A percentile compares a stretch with the other conserved stretches of the same genome.
These are phyloP conservation scores for Neocrepidodera transversa DNA, from an alignment of 2,888 invertebrate genomes.

Conservation along the genomic window DNA sequence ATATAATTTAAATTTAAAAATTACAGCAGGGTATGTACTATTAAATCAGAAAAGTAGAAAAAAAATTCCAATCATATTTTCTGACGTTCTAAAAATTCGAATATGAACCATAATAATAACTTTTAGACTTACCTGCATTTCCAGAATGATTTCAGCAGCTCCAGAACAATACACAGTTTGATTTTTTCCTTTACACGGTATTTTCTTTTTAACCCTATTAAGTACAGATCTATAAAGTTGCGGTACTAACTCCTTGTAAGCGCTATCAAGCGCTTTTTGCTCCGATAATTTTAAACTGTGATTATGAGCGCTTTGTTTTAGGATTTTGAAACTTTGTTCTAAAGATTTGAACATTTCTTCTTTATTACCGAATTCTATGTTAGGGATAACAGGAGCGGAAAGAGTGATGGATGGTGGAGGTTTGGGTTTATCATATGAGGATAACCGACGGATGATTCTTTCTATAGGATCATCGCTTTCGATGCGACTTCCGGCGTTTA, in stretches of 20 bases:
- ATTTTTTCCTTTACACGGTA: slow-evolving; percentile 63
- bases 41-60: no score
- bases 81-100: no score
- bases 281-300: slow-evolving; percentile 70
- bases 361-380: slow-evolving; percentile 49
- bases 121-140: slow-evolving; percentile 67
- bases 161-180: slow-evolving; percentile 68
- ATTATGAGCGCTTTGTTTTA: slow-evolving; percentile 62
- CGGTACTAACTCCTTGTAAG: slow-evolving; percentile 68
- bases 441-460: slow-evolving; percentile 66
- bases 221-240: slow-evolving; percentile 63
- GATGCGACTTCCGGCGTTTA: slow-evolving; percentile 51
- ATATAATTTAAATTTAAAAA: no score
- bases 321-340: slow-evolving; percentile 55
- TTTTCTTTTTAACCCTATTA: slow-evolving; percentile 61
- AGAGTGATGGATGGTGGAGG: slow-evolving; percentile 65
- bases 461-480: slow-evolving; percentile 62
- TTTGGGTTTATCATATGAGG: slow-evolving; percentile 70
- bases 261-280: slow-evolving; percentile 71
- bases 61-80: no score
- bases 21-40: no score
- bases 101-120: no score
- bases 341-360: slow-evolving; percentile 54
- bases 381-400: slow-evolving; percentile 57
- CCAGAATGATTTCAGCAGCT: slow-evolving; percentile 64